These are phyloP conservation scores for Ctena decussata DNA, from an alignment of 2,888 invertebrate species.

Conservation along the genomic window DNA sequence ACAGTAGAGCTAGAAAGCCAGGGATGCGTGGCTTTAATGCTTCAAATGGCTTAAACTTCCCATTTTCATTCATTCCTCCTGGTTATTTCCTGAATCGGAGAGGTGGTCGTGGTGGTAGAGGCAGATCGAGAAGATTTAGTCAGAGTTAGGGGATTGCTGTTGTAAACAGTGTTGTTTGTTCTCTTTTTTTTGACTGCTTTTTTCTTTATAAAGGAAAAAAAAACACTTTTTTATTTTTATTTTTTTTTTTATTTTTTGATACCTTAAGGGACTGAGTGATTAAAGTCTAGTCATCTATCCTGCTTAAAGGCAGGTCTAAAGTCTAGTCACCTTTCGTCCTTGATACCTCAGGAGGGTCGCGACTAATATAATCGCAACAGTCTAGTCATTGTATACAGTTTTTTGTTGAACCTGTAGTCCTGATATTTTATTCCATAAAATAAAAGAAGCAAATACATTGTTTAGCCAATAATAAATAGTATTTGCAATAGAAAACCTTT, in stretches of 20 bases:
- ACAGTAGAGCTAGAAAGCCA: not conserved
- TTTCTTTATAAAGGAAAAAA: not conserved
- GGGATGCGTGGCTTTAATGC: not conserved
- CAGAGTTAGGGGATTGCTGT: not conserved
- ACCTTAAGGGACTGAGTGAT: not conserved
- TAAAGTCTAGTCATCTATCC: not conserved
- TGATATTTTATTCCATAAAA: too few relatives aligned
- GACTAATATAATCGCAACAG: too few relatives aligned
- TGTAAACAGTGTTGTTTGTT: not conserved
- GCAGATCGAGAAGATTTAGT: not conserved
- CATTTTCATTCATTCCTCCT: not conserved
- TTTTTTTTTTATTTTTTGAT: not conserved
- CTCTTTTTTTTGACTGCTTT: not conserved
- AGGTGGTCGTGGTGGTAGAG: not conserved
- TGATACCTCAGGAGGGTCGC: too few relatives aligned
- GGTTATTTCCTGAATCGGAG: not conserved
- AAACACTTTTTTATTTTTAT: not conserved
- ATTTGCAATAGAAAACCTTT: too few relatives aligned
- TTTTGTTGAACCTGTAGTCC: too few relatives aligned
- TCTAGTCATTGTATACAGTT: too few relatives aligned
- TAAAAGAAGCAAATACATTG: too few relatives aligned
- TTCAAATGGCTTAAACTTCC: not conserved
- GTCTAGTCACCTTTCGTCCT: too few relatives aligned
- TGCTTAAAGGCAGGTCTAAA: too few relatives aligned
- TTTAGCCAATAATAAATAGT: too few relatives aligned